Percentiles rank a stretch among this genome's conserved stretches.
These are phyloP conservation scores for Arrhamphus sclerolepis DNA, from an alignment of 2,797 vertebrate genomes.

Conservation along the genomic window DNA sequence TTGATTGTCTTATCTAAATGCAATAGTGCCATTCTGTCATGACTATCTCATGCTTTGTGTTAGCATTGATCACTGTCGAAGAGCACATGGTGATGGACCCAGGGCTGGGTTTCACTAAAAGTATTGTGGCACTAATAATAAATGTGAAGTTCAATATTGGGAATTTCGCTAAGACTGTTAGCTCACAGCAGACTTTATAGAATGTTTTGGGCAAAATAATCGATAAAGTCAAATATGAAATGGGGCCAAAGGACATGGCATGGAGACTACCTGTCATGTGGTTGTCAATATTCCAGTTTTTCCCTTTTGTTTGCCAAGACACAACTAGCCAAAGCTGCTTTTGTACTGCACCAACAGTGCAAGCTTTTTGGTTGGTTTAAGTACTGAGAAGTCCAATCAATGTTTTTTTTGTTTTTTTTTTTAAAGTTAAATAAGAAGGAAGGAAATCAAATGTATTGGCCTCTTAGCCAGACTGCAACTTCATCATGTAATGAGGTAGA, in stretches of 20 bases:
- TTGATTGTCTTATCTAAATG: slow-evolving; percentile 66
- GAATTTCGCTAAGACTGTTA: slow-evolving; percentile 64
- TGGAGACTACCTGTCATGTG: slow-evolving; percentile 15
- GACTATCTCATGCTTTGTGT: slow-evolving; percentile 59
- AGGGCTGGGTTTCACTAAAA: slow-evolving; percentile 39
- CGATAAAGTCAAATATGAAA: slow-evolving; percentile 27
- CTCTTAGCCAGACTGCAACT: slow-evolving; percentile 26
- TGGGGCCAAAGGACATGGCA: slow-evolving; percentile 40
- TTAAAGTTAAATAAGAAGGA: not conserved
- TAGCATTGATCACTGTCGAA: slow-evolving; percentile 58
- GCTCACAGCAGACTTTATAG: slow-evolving; percentile 27
- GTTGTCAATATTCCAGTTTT: slow-evolving; percentile 28
- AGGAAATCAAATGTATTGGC: slow-evolving; percentile 9
- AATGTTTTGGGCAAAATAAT: slow-evolving; percentile 26
- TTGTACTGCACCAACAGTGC: slow-evolving; percentile 11
- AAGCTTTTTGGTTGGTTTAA: slow-evolving; percentile 11
- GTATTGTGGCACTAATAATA: slow-evolving; percentile 53
- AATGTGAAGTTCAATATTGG: slow-evolving; percentile 62
- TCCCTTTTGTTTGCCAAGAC: slow-evolving; percentile 32
- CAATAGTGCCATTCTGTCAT: slow-evolving; percentile 72
- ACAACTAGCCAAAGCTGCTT: no score
- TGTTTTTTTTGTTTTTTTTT: slow-evolving; percentile 1
- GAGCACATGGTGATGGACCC: slow-evolving; percentile 55
- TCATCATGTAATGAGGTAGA: slow-evolving; percentile 23
- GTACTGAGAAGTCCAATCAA: slow-evolving; percentile 4